Evolutionary conservation across 2,113 vertebrate genomes (phyloP).

Genomic region (Peromyscus maniculatus): DNA sequence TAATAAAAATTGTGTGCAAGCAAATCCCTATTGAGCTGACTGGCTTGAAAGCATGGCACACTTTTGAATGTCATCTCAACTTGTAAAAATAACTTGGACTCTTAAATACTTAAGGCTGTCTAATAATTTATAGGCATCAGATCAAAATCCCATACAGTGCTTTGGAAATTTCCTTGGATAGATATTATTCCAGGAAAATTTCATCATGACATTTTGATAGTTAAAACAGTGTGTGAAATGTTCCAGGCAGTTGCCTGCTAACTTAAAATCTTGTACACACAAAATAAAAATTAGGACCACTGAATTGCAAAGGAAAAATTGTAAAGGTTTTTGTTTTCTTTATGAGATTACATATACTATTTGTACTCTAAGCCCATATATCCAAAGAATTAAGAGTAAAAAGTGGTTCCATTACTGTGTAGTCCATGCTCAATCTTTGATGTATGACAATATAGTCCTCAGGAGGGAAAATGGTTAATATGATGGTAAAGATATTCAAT

Average conservation of each 20-base stretch:
- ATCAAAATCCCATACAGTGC: slow-evolving; percentile 77
- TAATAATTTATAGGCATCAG: slow-evolving; percentile 80
- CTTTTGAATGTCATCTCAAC: slow-evolving; percentile 67
- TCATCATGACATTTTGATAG: slow-evolving; percentile 78
- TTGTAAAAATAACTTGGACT: slow-evolving; percentile 80
- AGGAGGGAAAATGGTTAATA: neutral
- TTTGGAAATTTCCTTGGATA: slow-evolving; percentile 77
- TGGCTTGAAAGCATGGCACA: slow-evolving; percentile 11
- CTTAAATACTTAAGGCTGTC: slow-evolving; percentile 74
- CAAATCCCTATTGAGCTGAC: neutral
- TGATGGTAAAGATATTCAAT: neutral
- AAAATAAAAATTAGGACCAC: slow-evolving; percentile 59
- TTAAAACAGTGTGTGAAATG: slow-evolving; percentile 72
- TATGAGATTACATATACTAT: neutral
- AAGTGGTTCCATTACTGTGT: neutral
- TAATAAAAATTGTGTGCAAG: neutral
- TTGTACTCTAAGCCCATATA: neutral
- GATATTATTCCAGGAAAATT: slow-evolving; percentile 82
- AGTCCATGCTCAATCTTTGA: neutral
- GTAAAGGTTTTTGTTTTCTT: neutral
- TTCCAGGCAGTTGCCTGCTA: slow-evolving; percentile 66
- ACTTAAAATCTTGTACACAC: slow-evolving; percentile 70
- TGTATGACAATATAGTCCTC: neutral
- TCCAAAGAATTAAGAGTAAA: neutral
- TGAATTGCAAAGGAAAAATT: slow-evolving; percentile 56